These are phyloP conservation scores for Gallinago media DNA, from an alignment of 2,113 vertebrate genomes.

Conservation along the genomic window DNA sequence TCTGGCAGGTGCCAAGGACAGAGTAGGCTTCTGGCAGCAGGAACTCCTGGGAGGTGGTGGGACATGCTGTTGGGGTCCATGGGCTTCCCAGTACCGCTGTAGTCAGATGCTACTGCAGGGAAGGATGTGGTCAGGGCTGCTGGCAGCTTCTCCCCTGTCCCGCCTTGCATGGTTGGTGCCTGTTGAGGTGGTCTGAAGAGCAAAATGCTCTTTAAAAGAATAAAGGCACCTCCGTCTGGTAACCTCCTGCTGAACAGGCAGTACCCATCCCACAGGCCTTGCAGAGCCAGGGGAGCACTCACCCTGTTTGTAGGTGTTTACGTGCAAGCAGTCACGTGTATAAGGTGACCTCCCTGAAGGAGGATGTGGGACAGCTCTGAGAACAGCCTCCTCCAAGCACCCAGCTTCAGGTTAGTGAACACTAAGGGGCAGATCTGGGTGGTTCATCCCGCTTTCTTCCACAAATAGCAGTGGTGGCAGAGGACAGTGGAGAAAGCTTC, in stretches of 20 bases:
- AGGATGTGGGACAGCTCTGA: neutral
- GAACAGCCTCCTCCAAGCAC: neutral
- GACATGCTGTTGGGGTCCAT: neutral
- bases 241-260: neutral
- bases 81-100: neutral
- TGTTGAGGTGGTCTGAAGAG: neutral
- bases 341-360: neutral
- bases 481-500: neutral
- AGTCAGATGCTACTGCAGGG: neutral
- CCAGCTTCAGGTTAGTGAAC: neutral
- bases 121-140: neutral
- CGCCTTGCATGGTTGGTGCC: neutral
- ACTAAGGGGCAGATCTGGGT: neutral
- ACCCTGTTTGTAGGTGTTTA: neutral
- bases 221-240: neutral
- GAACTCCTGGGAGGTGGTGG: neutral
- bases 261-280: neutral
- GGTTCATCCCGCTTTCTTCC: neutral
- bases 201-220: neutral
- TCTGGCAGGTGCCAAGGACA: neutral
- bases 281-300: neutral
- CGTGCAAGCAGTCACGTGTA: neutral
- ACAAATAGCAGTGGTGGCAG: neutral
- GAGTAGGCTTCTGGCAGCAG: neutral
- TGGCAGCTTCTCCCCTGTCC: rapidly evolving